Base-by-base conservation (phyloP, 2,113 vertebrate species). In the Gopherus evgoodei region DNA sequence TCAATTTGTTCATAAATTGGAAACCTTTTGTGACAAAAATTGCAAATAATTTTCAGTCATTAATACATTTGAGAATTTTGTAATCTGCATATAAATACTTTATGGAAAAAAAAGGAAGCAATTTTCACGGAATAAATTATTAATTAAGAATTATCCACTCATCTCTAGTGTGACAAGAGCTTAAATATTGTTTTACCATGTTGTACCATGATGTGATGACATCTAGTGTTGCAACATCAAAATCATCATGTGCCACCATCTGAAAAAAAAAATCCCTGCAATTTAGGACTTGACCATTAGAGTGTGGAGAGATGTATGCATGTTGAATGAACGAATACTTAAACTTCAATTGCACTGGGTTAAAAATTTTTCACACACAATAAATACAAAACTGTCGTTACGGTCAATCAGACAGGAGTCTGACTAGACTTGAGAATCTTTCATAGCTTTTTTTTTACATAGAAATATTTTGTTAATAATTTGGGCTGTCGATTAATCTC, bases 191-290 rank as follows among this genome's bases (percentile, higher is more conserved):
- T 65, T 94, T 95, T 52, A 90, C 42, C 86, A 95, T 90, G 84
- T 90, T 96, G 94, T 89, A 90, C 69, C 95, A 97, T 96, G 94
- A 91, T 96, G 94, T 94, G 97, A 97, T 97, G 97, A 97, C 97
- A 97, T 94, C 97, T 97, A 97, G 97, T 97, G 97, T 97, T 97
- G 13, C 52, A 96, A 72, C 87, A 96, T 89, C 97, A 94, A 91
- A 97, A 94, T 87, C 69, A 91, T 90, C 38, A 87, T 93, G 27
- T 89, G 57, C 81, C 50, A 87, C 57, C 88, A 90, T 16, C 29
- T 69, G 54, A 91, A 96, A 90, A 80, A 75, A 81, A 47, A 91
- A 89, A 85, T 59, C 3, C 1, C 19, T n/a, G 6, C 10, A 83
- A 57, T 93, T 62, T 87, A 11, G 54, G 53, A 8, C 54, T 10